A percentile compares a stretch with the other conserved stretches of the same genome.
Evolutionary conservation across 2,113 vertebrate species (phyloP).

Genomic region (Hystrix brachyura): DNA sequence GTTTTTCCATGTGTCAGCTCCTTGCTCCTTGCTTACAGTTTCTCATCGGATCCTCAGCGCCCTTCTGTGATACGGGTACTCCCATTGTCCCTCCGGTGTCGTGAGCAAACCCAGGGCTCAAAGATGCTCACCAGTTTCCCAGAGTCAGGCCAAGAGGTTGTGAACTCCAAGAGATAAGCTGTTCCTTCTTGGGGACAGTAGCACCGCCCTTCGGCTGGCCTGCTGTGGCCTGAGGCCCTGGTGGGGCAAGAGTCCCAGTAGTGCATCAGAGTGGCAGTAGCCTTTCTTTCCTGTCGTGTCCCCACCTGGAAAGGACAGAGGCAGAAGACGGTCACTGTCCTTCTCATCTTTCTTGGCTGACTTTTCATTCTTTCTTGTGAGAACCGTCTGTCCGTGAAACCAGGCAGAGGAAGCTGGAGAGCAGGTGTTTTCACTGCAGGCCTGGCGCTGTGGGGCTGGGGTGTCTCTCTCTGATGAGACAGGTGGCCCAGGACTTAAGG

Average conservation of each 20-base stretch:
- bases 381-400: not conserved
- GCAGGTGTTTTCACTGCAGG: not conserved
- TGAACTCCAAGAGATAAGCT: fast-evolving
- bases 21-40: not conserved
- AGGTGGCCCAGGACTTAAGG: not conserved
- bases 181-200: not conserved
- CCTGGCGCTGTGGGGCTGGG: not conserved
- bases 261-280: too few species aligned
- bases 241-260: fast-evolving
- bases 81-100: not conserved
- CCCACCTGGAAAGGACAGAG: not conserved
- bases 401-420: not conserved
- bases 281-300: not conserved
- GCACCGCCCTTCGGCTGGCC: not conserved
- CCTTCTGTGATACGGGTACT: fast-evolving
- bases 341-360: not conserved
- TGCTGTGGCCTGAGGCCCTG: fast-evolving
- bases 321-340: not conserved
- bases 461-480: not conserved
- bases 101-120: not conserved
- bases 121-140: not conserved
- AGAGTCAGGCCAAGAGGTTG: not conserved
- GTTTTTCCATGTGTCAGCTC: not conserved
- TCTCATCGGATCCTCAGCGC: fast-evolving
- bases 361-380: not conserved